Evolutionary conservation across 2,113 vertebrate genomes (phyloP), one percentile per base, ranked within the genome.

Genomic region (cat (Felis catus)): DNA sequence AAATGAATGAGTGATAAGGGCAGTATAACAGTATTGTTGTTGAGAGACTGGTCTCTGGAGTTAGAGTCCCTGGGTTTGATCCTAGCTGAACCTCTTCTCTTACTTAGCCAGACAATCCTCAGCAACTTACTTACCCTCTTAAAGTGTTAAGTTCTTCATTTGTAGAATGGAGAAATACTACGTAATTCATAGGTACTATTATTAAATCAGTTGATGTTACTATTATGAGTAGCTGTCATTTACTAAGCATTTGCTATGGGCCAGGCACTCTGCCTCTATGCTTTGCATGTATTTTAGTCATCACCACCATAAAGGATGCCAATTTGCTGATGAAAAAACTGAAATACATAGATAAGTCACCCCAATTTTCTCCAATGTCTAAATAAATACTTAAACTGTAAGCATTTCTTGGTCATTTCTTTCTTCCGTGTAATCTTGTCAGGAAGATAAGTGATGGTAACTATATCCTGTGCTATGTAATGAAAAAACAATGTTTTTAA

Each of bases 331-430:
- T 95, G 51, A 89, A 94, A 96, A 95, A 91, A 71, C 2, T 90
- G 36, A 97, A 94, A 33, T 74, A 73, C 23, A 79, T 25, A 84
- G 80, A 79, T 95, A 95, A 88, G 76, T 76, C 19, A 58, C 27
- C n/a, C 21, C 41, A 82, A 55, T 79, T 96, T 96, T 84, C 68
- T 91, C 39, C 23, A 94, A 23, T 89, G 80, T 73, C 12, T 81
- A 94, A 87, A 48, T 76, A 94, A 91, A 94, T 93, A 89, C 95
- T 95, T 91, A 95, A 97, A 82, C 83, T 84, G 16, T 61, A 95
- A 95, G 63, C 48, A 92, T 95, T 83, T 94, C 48, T 97, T 19
- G 29, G 78, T 88, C n/a, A 93, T 84, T 96, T 96, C 86, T 97
- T 97, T 94, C 89, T 97, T 95, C 36, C 11, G 81, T 61, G 92